Evolutionary conservation across 2,888 invertebrate species (phyloP), one percentile per base, ranked within the genome.

Genomic region (Crepidodera aurea): DNA sequence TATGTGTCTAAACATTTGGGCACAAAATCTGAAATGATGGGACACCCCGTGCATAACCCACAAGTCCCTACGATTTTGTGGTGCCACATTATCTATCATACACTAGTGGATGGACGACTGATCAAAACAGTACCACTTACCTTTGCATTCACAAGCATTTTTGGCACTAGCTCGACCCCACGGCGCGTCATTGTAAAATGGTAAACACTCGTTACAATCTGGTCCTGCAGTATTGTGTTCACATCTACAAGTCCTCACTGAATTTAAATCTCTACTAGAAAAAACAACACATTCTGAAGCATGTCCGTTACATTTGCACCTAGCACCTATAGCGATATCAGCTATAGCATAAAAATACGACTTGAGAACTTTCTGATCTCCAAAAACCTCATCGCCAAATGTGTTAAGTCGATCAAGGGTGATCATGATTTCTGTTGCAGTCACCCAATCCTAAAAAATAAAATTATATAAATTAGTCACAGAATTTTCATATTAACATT

Each of bases 271-370:
- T 13, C 84, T 75, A 15, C 84, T 81, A 2, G 86, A 85, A 62
- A 87, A 87, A 44, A 84, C 80, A 10, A 89, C 90, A 77, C 99
- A 99, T 77, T 92, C 89, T 22, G 92, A 92, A 1, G 98, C 97
- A 80, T 99, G 99, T 0, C 99, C 99, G 77, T 99, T 98, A 82
- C 99, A 99, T 80, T 98, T 97, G 83, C 99, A 99, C 69, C 98
- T 85, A 0, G 92, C 93, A 2, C 93, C 93, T 1, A 93, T 91
- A 0, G 91, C 89, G 46, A 93, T 87, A 76, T 93, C 93, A 0
- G 91, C 90, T 60, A 93, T 93, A 71, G 98, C 98, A 82, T 98
- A 99, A 85, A 96, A 99, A 79, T 99, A 99, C 0, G 97, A 96
- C 77, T 91, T 90, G 51, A 97, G 82, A 15, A 98, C 98, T 77